Conservation (phyloP, 2,797 vertebrate genomes). For the Falco berigora region DNA sequence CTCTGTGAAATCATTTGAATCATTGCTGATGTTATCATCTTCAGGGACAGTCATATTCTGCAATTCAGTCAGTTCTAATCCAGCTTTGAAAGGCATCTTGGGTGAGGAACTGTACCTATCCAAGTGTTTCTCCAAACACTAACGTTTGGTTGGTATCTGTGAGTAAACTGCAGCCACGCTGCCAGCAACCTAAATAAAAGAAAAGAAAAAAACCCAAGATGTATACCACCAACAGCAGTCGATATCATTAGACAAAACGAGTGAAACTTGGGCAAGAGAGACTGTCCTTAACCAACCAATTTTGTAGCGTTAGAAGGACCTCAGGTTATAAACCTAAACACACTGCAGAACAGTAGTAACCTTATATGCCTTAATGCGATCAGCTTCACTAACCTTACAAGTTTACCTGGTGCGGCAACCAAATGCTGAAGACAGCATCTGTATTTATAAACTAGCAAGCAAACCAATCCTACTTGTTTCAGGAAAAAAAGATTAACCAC, state of each 20-base stretch:
- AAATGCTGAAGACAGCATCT: background rate
- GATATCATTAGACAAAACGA: background rate
- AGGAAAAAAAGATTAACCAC: background rate
- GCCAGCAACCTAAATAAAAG: slow-evolving; percentile 28
- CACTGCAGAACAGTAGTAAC: background rate
- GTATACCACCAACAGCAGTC: background rate
- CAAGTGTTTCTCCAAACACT: slow-evolving; percentile 34
- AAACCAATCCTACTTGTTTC: background rate
- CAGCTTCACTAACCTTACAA: background rate
- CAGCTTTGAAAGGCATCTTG: slow-evolving; percentile 78
- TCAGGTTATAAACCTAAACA: background rate
- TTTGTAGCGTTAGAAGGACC: background rate
- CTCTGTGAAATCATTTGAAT: slow-evolving; percentile 79
- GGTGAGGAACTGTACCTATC: background rate
- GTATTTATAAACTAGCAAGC: background rate
- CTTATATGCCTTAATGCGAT: background rate
- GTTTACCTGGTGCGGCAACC: background rate
- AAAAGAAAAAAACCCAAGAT: background rate
- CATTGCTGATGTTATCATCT: slow-evolving; percentile 79
- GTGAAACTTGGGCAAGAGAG: background rate
- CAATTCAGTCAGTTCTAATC: slow-evolving; percentile 77
- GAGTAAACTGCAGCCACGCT: slow-evolving; percentile 13
- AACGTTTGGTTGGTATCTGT: slow-evolving; percentile 29
- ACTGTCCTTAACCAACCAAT: background rate
- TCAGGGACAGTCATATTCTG: slow-evolving; percentile 79